A percentile compares a stretch with the other conserved stretches of the same genome.
Evolutionary conservation across 1,140 invertebrate genomes (phyloP).

Genomic region (Latrodectus geometricus): DNA sequence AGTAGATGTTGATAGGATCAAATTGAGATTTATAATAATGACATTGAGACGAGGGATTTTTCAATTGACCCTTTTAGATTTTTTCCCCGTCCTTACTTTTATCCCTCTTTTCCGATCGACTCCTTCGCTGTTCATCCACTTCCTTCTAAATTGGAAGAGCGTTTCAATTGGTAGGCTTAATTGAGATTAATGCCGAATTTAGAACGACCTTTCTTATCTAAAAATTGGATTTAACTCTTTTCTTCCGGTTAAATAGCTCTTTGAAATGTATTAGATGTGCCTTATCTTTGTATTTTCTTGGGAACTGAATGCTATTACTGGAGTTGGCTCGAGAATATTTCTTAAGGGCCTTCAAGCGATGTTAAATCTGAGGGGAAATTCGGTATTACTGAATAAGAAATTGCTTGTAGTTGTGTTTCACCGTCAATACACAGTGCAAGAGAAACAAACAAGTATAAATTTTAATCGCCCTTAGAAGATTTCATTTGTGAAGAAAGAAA

Average conservation of each 20-base stretch:
- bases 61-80: conserved; percentile 2
- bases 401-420: too few relatives aligned
- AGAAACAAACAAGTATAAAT: too few relatives aligned
- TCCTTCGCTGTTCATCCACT: neutral
- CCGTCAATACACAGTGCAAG: too few relatives aligned
- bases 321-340: too few relatives aligned
- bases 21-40: conserved; percentile 51
- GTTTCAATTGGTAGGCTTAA: conserved; percentile 34
- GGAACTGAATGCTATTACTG: too few relatives aligned
- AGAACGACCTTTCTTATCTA: neutral
- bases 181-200: conserved; percentile 31
- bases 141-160: conserved; percentile 19
- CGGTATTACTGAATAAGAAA: too few relatives aligned
- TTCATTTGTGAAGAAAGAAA: too few relatives aligned
- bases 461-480: too few relatives aligned
- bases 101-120: neutral
- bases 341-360: too few relatives aligned
- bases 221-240: neutral
- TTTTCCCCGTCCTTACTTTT: neutral
- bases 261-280: too few relatives aligned
- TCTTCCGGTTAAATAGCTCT: neutral
- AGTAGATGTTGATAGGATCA: conserved; percentile 46
- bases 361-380: too few relatives aligned
- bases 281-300: too few relatives aligned
- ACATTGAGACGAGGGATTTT: conserved; percentile 28